phyloP scores from a whole-genome alignment of 2,888 invertebrate genomes.

The Caenorhabditis sulstoni region DNA sequence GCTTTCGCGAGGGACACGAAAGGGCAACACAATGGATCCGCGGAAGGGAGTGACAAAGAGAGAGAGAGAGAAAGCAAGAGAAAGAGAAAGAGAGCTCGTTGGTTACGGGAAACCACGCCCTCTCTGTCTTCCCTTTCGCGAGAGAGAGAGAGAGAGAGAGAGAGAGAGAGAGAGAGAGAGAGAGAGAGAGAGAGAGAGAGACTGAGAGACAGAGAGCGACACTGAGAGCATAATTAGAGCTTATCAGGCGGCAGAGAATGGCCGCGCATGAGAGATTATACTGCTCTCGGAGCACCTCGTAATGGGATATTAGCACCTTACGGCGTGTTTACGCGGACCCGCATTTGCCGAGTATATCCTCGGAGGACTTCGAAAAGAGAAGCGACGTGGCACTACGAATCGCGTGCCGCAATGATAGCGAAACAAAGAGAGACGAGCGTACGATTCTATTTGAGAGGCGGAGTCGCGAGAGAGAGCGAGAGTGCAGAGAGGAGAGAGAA shows the following conservation, averaged over 20 bases:
- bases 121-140: neutral
- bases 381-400: too few relatives aligned
- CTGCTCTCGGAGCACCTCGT: neutral
- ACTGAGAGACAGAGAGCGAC: neutral
- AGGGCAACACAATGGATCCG: conserved; percentile 14
- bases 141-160: neutral
- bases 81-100: too few relatives aligned
- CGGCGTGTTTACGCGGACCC: too few relatives aligned
- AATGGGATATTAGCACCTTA: conserved; percentile 7
- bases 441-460: too few relatives aligned
- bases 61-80: neutral
- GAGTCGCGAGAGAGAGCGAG: too few relatives aligned
- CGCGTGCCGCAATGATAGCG: too few relatives aligned
- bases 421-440: too few relatives aligned
- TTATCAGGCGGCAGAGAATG: conserved; percentile 14
- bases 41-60: neutral
- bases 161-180: conserved; percentile 1
- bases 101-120: too few relatives aligned
- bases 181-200: neutral
- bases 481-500: too few relatives aligned
- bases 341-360: neutral
- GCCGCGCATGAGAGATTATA: conserved; percentile 12
- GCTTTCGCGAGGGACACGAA: neutral
- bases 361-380: neutral
- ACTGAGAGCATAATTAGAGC: conserved; percentile 28